Base-by-base conservation (phyloP, 2,888 invertebrate genomes). In the Microctonus aethiopoides region DNA sequence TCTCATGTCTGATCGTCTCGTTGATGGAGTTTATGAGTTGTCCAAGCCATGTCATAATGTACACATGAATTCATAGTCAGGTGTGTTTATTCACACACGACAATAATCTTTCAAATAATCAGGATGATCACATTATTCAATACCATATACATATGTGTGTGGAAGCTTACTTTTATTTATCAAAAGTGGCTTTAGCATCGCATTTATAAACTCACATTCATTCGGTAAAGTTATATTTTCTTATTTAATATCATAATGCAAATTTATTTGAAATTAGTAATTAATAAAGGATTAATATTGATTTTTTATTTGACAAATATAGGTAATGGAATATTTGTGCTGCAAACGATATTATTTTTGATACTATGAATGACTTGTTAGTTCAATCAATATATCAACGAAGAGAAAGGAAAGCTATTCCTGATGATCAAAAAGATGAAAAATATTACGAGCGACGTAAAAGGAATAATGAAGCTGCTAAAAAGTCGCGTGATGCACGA, bases 381-480 rank as follows among this genome's bases (percentile, higher is more conserved):
- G 34, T 74, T 74, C 71, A 79, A 62, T 81, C 85, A 24, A 86
- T 90, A 72, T 86, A 93, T 4, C 91, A 92, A 0, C 89, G 95
- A 2, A 93, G 95, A 0, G 95, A 95, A 83, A 95, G 95, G 83
- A 91, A 95, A 66, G 93, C 96, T 0, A 96, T 96, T 66, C 96
- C 96, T 0, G 91, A 92, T 0, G 95, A 95, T 61, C 90, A 94
- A 82, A 97, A 97, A 81, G 96, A 97, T 80, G 94, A 93, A 72
- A 95, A 95, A 85, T 97, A 97, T 86, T 96, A 92, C 84, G 96
- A 97, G 85, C 88, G 96, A 56, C 88, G 97, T 71, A 92, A 94
- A 81, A 88, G 96, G 9, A 97, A 97, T 86, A 97, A 97, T 85
- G 92, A 94, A 83, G 97, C 97, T 0, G 97, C 96, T 0, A 97